Base-by-base conservation (phyloP, 2,797 vertebrate species). In the Brotula barbata region DNA sequence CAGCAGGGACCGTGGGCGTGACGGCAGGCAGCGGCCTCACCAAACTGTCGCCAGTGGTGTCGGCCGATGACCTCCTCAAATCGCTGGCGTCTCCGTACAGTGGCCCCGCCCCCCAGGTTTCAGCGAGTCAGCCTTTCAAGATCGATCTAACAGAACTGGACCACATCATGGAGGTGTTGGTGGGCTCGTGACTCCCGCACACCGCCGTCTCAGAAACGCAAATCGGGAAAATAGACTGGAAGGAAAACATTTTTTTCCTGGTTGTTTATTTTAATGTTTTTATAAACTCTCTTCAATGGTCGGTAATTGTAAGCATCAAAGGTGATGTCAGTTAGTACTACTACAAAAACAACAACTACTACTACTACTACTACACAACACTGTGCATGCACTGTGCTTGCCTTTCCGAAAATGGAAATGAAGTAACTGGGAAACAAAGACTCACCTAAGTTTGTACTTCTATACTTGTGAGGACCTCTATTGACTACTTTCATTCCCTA, bases 121-220 rank as follows among this genome's bases (percentile, higher is more conserved):
- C 94, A 88, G 93, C 95, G 73, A 98, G 91, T 92, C 97, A 97
- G 93, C 95, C 97, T 94, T 99, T 98, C 82, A 99, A 98, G 92
- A 97, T 99, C 81, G 97, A 99, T 89, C 93, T 99, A 78, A 96
- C 96, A 46, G 97, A 99, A 93, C 93, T 98, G 86, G 96, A 98
- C 91, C 97, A 98, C 90, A 99, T 99, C 73, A 99, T 99, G 97
- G 97, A 99, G 91, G 97, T 99, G 86, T 88, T 99, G 36, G 97
- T 99, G 41, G 97, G 97, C 39, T 99, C 96, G 50, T 98, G 94
- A 95, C 79, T 66, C 11, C 0, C 10, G 1, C 53, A 54, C 15
- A 0, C 46, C 13, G 2, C 55, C 63, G 1, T 16, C 33, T 51
- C 55, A 14, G 17, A 71, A 50, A 71, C 61, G 25, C 36, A 52